Base-by-base conservation (phyloP, 2,888 invertebrate species). In the Drosophila putrida region DNA sequence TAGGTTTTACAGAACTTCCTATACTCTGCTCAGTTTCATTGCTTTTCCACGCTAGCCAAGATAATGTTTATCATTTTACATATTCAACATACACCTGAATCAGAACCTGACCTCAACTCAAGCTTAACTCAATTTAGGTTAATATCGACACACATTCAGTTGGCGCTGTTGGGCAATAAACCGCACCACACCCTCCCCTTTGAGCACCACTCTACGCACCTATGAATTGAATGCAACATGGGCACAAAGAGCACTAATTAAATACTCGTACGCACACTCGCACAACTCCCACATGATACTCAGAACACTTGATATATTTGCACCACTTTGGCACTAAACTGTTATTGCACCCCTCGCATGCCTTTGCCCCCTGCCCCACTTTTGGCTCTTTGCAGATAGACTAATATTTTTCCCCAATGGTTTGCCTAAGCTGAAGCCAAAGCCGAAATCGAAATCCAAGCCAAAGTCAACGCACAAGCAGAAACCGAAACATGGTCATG, bases 341-440 rank as follows among this genome's bases (percentile, higher is more conserved):
- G 51, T 83, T 77, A 70, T 63, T 75, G 77, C 86, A 85, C 84
- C 64, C 60, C 84, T 63, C 85, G 80, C 88, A 75, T 77, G 65
- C 66, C 50, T 55, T 51, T 55, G 31, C 58, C 51, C 51, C 35
- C 43, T 51, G 35, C 55, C 31, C 55, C 51, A 6, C 50, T 43
- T 66, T 53, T 62, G 53, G 43, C 80, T 78, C 75, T 78, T 91
- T 91, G 78, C 90, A 91, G 90, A 91, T 88, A 90, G 90, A 90
- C 77, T 91, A 80, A 91, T 91, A 86, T 91, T 91, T 87, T 91
- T 91, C 79, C 90, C 90, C 71, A 90, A 90, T 72, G 90, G 90
- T 50, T 85, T 90, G 80, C 91, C 91, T 60, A 91, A 91, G 75
- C 81, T 90, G 63, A 91, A 88, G 69, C 90, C 88, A 71, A 90